Evolutionary conservation across 2,888 invertebrate species (phyloP).

Genomic region (Tortrix viridana): DNA sequence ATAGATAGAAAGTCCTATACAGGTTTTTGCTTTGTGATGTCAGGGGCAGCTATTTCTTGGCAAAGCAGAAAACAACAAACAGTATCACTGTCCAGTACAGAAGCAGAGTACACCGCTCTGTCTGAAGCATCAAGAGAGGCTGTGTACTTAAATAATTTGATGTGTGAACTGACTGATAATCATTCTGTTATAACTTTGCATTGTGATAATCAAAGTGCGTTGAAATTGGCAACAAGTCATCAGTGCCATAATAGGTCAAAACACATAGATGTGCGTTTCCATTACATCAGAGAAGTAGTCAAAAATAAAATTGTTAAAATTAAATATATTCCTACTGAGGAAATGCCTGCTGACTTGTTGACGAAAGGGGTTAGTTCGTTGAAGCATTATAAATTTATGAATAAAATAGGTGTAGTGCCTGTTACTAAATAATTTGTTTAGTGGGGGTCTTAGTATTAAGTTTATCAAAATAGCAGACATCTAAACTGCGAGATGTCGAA

Average conservation of each 20-base stretch:
- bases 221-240: conserved; percentile 6
- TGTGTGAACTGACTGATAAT: conserved; percentile 39
- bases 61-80: conserved; percentile 33
- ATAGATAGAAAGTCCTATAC: conserved; percentile 39
- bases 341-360: too few relatives aligned
- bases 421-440: too few relatives aligned
- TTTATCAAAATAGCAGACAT: too few relatives aligned
- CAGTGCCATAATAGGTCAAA: conserved; percentile 13
- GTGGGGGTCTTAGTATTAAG: too few relatives aligned
- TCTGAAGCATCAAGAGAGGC: conserved; percentile 41
- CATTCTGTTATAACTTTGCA: conserved; percentile 37
- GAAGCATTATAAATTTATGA: too few relatives aligned
- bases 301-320: too few relatives aligned
- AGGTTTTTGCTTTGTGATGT: conserved; percentile 32
- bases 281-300: background rate
- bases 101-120: conserved; percentile 15
- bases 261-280: conserved; percentile 9
- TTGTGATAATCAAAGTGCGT: conserved; percentile 16
- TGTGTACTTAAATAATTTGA: conserved; percentile 39
- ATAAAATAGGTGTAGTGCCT: too few relatives aligned
- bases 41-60: conserved; percentile 31
- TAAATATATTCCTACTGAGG: too few relatives aligned
- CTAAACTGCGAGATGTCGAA: too few relatives aligned
- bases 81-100: too few relatives aligned
- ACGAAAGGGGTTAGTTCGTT: too few relatives aligned